Evolutionary conservation across 2,888 invertebrate species (phyloP).

Genomic region (Augiades crinisus): DNA sequence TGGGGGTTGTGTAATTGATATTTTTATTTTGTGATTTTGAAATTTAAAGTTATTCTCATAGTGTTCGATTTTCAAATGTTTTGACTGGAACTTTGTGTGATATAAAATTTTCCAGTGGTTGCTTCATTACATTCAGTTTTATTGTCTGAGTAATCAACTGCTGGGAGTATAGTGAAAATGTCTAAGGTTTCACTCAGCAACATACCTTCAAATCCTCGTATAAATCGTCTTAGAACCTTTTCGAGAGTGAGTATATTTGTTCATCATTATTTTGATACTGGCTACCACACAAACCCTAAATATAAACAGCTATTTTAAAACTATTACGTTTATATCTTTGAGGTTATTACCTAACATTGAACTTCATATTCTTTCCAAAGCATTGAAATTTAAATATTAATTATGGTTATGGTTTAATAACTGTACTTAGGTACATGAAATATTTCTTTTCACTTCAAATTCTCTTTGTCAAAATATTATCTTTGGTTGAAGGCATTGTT

Average conservation of each 20-base stretch:
- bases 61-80: slow-evolving; percentile 50
- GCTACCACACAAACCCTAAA: neutral
- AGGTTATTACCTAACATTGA: slow-evolving; percentile 32
- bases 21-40: slow-evolving; percentile 46
- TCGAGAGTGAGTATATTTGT: slow-evolving; percentile 64
- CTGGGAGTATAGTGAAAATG: slow-evolving; percentile 49
- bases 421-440: neutral
- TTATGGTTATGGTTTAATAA: neutral
- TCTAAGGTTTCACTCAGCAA: slow-evolving; percentile 75
- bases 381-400: neutral
- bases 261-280: slow-evolving; percentile 23
- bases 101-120: slow-evolving; percentile 28
- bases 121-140: neutral
- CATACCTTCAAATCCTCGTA: slow-evolving; percentile 73
- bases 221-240: slow-evolving; percentile 69
- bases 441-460: neutral
- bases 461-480: neutral
- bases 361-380: slow-evolving; percentile 7
- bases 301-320: neutral
- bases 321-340: slow-evolving; percentile 13
- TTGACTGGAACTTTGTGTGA: slow-evolving; percentile 53
- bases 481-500: neutral
- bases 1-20: slow-evolving; percentile 53
- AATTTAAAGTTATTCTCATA: slow-evolving; percentile 54
- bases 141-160: slow-evolving; percentile 6